A percentile compares a stretch with the other conserved stretches of the same genome.
These are phyloP conservation scores for Coenonympha glycerion DNA, from an alignment of 2,888 invertebrate genomes.

Conservation along the genomic window DNA sequence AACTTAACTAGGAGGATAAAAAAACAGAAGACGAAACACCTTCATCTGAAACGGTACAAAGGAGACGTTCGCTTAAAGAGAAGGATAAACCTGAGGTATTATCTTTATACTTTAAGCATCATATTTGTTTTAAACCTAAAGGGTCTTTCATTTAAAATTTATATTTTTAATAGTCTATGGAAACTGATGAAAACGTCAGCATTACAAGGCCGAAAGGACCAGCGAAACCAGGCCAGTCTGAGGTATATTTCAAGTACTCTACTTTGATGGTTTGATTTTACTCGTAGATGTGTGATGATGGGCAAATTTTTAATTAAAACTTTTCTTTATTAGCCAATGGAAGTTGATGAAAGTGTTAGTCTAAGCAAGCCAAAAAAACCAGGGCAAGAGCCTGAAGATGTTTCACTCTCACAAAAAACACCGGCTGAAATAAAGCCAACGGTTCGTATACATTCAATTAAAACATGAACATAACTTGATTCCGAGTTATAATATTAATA, in stretches of 20 bases:
- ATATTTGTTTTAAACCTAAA: neutral
- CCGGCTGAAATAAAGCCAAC: conserved; percentile 65
- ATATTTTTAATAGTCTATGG: conserved; percentile 39
- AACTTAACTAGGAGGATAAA: conserved; percentile 34
- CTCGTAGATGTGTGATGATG: neutral
- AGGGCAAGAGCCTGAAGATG: conserved; percentile 63
- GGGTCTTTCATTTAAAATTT: conserved; percentile 19
- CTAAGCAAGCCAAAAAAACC: conserved; percentile 64
- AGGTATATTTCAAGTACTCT: conserved; percentile 15
- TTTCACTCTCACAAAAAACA: conserved; percentile 69
- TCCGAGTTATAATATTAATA: neutral
- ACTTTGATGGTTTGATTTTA: neutral
- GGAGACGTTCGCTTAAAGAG: conserved; percentile 62
- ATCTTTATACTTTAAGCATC: neutral
- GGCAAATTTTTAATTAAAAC: neutral
- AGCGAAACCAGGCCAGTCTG: conserved; percentile 10
- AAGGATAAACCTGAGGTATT: conserved; percentile 47
- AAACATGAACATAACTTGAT: neutral
- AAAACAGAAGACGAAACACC: conserved; percentile 32
- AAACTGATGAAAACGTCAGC: conserved; percentile 42
- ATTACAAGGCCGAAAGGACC: conserved; percentile 1
- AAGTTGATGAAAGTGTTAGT: conserved; percentile 67
- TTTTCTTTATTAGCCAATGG: conserved; percentile 51
- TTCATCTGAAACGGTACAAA: conserved; percentile 56
- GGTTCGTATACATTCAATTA: conserved; percentile 48